Evolutionary conservation across 2,888 invertebrate species (phyloP).

Genomic region (Agrochola macilenta): DNA sequence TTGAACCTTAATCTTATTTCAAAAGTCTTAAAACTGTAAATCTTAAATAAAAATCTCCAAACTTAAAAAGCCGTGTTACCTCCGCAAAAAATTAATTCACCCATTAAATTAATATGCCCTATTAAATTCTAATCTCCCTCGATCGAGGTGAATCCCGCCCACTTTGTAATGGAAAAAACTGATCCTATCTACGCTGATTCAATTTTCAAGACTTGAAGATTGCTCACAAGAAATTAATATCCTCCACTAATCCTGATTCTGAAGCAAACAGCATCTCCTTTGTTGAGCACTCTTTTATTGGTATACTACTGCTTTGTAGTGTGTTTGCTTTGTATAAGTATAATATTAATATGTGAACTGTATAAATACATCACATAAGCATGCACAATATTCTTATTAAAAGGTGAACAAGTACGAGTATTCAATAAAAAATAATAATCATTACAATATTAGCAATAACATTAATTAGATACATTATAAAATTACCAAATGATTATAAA

Average conservation of each 20-base stretch:
- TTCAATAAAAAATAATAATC: not conserved
- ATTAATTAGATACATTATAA: not conserved
- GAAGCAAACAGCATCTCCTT: slow-evolving; percentile 54
- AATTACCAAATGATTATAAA: not conserved
- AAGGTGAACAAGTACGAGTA: not conserved
- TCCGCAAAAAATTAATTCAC: slow-evolving; percentile 73
- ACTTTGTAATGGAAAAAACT: slow-evolving; percentile 77
- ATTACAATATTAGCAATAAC: not conserved
- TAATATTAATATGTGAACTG: not conserved
- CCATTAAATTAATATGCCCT: slow-evolving; percentile 76
- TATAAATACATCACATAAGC: not conserved
- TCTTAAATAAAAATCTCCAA: slow-evolving; percentile 37
- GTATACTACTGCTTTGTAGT: slow-evolving; percentile 4
- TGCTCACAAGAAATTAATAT: slow-evolving; percentile 75
- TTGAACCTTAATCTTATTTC: slow-evolving; percentile 21
- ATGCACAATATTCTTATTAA: not conserved
- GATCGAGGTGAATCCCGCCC: slow-evolving; percentile 66
- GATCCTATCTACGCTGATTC: slow-evolving; percentile 76
- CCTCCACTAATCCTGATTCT: slow-evolving; percentile 67
- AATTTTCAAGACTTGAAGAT: slow-evolving; percentile 75
- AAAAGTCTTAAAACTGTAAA: slow-evolving; percentile 31
- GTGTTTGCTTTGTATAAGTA: too few species aligned
- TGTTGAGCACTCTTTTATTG: slow-evolving; percentile 39
- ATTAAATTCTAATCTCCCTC: slow-evolving; percentile 75
- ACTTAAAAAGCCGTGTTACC: slow-evolving; percentile 54